Percentiles rank a stretch among this genome's conserved stretches.
Conservation (phyloP, 2,888 invertebrate genomes). For the Smittia sp. region DNA sequence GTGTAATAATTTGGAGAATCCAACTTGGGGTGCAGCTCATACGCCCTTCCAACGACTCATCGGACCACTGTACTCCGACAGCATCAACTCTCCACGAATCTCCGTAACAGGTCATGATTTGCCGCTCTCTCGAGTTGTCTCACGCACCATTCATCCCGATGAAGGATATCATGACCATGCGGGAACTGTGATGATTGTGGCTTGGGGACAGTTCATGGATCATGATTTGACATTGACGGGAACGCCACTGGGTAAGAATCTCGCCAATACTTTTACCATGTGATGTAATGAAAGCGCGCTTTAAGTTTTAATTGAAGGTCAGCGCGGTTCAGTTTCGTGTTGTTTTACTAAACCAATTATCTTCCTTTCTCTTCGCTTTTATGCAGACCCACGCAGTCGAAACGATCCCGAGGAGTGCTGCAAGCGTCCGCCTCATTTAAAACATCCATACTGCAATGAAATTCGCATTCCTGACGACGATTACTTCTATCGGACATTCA, state of each 20-base stretch:
- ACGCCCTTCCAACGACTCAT: conserved; percentile 80
- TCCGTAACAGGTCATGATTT: conserved; percentile 73
- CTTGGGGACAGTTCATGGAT: conserved; percentile 95
- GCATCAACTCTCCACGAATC: conserved; percentile 79
- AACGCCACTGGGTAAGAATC: conserved; percentile 72
- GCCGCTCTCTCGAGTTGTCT: conserved; percentile 80
- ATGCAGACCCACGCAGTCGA: conserved; percentile 73
- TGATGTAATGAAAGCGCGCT: conserved; percentile 6
- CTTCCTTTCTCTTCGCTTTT: conserved; percentile 35
- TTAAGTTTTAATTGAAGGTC: conserved; percentile 5
- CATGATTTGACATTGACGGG: conserved; percentile 88
- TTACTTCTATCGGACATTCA: conserved; percentile 82
- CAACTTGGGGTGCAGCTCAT: conserved; percentile 84
- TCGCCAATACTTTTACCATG: not conserved
- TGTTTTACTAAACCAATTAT: conserved; percentile 5
- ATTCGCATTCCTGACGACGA: conserved; percentile 85
- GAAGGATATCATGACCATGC: conserved; percentile 90
- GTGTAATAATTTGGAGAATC: conserved; percentile 84
- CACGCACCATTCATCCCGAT: conserved; percentile 88
- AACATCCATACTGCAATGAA: conserved; percentile 89
- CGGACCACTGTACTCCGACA: conserved; percentile 80
- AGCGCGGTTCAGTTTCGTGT: not conserved
- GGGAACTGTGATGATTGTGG: conserved; percentile 81
- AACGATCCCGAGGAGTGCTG: conserved; percentile 92
- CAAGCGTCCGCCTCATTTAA: conserved; percentile 73